A percentile compares a stretch with the other conserved stretches of the same genome.
Conservation (phyloP, 2,113 vertebrate species). For the Protobothrops mucrosquamatus region DNA sequence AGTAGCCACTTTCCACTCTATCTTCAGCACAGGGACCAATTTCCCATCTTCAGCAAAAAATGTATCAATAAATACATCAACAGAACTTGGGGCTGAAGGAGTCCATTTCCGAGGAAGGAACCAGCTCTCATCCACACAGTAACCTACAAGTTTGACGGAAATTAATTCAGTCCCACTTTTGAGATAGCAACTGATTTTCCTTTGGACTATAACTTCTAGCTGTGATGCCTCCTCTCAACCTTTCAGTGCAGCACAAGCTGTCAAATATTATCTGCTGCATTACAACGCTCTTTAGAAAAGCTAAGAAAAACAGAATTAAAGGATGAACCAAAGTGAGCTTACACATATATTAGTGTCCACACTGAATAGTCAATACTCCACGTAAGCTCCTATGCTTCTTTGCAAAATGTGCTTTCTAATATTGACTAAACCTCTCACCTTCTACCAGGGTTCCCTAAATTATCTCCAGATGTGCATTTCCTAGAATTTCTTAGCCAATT, state of each 20-base stretch:
- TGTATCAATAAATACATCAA: slow-evolving; percentile 50
- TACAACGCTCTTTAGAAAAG: background rate
- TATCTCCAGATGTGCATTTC: background rate
- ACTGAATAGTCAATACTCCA: background rate
- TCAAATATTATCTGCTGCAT: background rate
- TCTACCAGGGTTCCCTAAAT: background rate
- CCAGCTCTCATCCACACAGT: slow-evolving; percentile 72
- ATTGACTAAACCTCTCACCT: background rate
- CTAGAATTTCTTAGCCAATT: background rate
- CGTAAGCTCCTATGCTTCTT: background rate
- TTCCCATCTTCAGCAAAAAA: slow-evolving; percentile 44
- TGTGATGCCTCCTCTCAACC: background rate
- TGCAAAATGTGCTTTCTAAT: background rate
- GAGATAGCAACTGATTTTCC: background rate
- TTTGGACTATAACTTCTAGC: background rate
- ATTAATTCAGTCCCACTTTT: slow-evolving; percentile 14
- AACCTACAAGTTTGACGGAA: slow-evolving; percentile 55
- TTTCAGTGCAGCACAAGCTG: background rate
- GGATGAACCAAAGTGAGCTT: background rate
- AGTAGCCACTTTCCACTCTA: slow-evolving; percentile 69
- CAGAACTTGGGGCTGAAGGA: slow-evolving; percentile 68
- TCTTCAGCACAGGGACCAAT: slow-evolving; percentile 59
- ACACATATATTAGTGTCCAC: background rate
- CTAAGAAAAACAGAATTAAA: background rate
- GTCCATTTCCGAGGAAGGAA: slow-evolving; percentile 55